Percentiles rank a stretch among this genome's conserved stretches.
Conservation (phyloP, 2,888 invertebrate genomes). For the Rhingia rostrata region DNA sequence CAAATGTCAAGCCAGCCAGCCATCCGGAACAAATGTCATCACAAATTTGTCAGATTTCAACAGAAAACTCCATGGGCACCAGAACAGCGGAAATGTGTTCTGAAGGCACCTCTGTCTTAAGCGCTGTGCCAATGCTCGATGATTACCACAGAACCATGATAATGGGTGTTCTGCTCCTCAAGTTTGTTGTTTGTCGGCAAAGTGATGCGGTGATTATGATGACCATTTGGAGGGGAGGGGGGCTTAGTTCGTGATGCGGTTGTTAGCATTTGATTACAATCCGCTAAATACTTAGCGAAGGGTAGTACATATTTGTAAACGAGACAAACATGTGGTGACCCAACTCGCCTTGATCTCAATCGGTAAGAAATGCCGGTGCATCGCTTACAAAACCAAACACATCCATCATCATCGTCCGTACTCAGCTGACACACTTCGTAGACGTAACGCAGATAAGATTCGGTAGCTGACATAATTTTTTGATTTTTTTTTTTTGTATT, state of each 20-base stretch:
- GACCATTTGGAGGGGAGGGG: slow-evolving; percentile 14
- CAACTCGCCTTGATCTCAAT: slow-evolving; percentile 66
- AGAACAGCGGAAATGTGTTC: slow-evolving; percentile 23
- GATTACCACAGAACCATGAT: slow-evolving; percentile 25
- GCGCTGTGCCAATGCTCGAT: slow-evolving; percentile 6
- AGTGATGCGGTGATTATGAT: slow-evolving; percentile 26
- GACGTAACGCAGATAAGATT: slow-evolving; percentile 16
- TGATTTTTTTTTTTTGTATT: background rate
- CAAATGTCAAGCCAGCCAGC: slow-evolving; percentile 36
- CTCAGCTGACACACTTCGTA: slow-evolving; percentile 29
- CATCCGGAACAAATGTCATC: slow-evolving; percentile 50
- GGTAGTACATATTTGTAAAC: slow-evolving; percentile 55
- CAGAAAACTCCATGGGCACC: slow-evolving; percentile 12
- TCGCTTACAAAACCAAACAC: slow-evolving; percentile 1
- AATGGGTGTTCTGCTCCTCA: slow-evolving; percentile 11
- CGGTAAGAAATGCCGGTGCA: slow-evolving; percentile 4
- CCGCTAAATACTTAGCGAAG: slow-evolving; percentile 21
- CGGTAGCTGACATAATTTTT: background rate
- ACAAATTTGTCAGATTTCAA: slow-evolving; percentile 25
- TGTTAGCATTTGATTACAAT: slow-evolving; percentile 64
- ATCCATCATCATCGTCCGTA: slow-evolving; percentile 10
- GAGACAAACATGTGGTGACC: slow-evolving; percentile 41
- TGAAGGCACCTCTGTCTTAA: background rate
- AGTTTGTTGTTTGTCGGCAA: slow-evolving; percentile 1
- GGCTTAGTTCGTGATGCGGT: slow-evolving; percentile 64